Evolutionary conservation across 1,140 invertebrate species (phyloP).

Genomic region (Papilio dardanus): DNA sequence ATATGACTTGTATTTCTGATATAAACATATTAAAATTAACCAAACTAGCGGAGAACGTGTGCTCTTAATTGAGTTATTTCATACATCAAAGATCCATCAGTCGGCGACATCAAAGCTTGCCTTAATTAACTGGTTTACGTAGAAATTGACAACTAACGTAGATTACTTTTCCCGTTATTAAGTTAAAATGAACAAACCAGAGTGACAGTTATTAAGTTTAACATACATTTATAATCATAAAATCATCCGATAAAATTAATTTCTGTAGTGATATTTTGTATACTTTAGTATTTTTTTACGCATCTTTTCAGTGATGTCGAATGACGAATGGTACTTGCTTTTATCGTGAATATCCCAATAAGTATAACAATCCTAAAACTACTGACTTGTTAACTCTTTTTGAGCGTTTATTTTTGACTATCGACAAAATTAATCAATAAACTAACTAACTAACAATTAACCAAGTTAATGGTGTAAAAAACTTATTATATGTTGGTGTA

Average conservation of each 20-base stretch:
- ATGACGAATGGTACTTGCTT: too few species aligned
- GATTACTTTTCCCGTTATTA: slow-evolving; percentile 12
- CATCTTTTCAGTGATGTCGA: too few species aligned
- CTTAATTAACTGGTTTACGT: slow-evolving; percentile 20
- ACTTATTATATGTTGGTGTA: background rate
- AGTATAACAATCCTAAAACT: too few species aligned
- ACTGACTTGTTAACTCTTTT: too few species aligned
- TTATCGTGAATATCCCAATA: too few species aligned
- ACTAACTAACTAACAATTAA: too few species aligned
- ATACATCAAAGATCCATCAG: slow-evolving; percentile 22
- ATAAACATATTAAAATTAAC: background rate
- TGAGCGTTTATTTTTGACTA: too few species aligned
- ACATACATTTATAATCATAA: background rate
- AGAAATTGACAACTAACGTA: slow-evolving; percentile 22
- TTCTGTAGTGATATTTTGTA: too few species aligned
- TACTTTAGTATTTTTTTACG: too few species aligned
- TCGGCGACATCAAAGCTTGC: slow-evolving; percentile 14
- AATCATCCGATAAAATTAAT: too few species aligned
- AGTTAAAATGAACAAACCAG: background rate
- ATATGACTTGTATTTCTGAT: background rate
- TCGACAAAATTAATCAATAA: too few species aligned
- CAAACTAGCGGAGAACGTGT: background rate
- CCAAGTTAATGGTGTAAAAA: too few species aligned
- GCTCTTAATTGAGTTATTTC: slow-evolving; percentile 21
- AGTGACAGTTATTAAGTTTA: background rate